Evolutionary conservation across 2,113 vertebrate genomes (phyloP).

Genomic region (Cottus gobio): DNA sequence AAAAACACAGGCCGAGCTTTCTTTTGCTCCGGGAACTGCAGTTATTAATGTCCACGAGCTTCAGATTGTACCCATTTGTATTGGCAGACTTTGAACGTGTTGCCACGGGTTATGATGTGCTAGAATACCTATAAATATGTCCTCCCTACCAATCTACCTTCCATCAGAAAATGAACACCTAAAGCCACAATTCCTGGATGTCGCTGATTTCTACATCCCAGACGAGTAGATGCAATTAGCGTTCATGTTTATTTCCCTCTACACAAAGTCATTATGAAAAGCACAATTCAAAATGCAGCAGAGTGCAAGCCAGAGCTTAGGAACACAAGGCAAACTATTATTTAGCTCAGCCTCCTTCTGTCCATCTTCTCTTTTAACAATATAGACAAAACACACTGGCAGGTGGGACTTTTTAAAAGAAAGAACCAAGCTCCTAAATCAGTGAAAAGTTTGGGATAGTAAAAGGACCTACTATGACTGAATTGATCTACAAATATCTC

Average conservation of each 20-base stretch:
- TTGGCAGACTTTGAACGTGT: slow-evolving; percentile 50
- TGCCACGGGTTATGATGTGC: slow-evolving; percentile 39
- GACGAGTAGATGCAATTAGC: slow-evolving; percentile 36
- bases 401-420: background rate
- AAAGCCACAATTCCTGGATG: slow-evolving; percentile 14
- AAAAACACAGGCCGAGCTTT: background rate
- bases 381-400: background rate
- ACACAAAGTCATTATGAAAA: slow-evolving; percentile 3
- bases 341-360: background rate
- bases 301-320: background rate
- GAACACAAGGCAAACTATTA: background rate
- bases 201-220: slow-evolving; percentile 11
- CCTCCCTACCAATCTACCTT: slow-evolving; percentile 40
- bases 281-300: slow-evolving; percentile 4
- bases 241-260: slow-evolving; percentile 17
- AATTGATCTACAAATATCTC: background rate
- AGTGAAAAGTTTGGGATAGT: background rate
- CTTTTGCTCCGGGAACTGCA: background rate
- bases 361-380: background rate
- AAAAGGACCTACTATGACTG: background rate
- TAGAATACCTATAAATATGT: slow-evolving; percentile 40
- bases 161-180: slow-evolving; percentile 47
- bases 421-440: background rate
- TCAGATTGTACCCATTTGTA: slow-evolving; percentile 23
- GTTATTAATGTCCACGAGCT: slow-evolving; percentile 33